Evolutionary conservation across 2,888 invertebrate genomes (phyloP).

Genomic region (Calameuta idolon): DNA sequence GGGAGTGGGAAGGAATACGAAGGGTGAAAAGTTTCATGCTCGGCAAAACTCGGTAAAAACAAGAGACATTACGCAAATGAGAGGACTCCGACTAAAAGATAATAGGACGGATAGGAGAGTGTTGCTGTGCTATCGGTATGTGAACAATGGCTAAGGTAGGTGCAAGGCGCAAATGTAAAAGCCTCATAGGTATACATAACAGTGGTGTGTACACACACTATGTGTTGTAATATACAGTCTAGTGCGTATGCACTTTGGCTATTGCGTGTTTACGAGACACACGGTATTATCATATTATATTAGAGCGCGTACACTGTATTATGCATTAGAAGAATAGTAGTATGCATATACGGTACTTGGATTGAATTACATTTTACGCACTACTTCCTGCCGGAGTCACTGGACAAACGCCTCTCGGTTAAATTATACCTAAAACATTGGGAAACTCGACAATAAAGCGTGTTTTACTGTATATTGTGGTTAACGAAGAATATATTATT

Average conservation of each 20-base stretch:
- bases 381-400: conserved; percentile 16
- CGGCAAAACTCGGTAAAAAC: conserved; percentile 24
- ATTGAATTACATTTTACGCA: conserved; percentile 26
- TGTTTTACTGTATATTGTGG: background rate
- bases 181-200: background rate
- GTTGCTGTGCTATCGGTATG: background rate
- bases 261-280: conserved; percentile 11
- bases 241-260: background rate
- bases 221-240: background rate
- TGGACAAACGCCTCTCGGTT: background rate
- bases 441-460: background rate
- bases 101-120: background rate
- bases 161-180: background rate
- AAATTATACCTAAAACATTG: background rate
- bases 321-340: background rate
- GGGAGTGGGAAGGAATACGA: background rate
- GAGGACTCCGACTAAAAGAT: conserved; percentile 11
- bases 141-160: background rate
- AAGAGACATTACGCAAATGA: conserved; percentile 34
- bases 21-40: conserved; percentile 27
- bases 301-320: conserved; percentile 11
- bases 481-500: background rate
- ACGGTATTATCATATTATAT: conserved; percentile 12
- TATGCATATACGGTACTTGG: conserved; percentile 11
- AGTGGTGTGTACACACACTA: background rate